These are phyloP conservation scores for Anthopleura sola DNA, from an alignment of 64 coral and sea anemone genomes.

Conservation along the genomic window DNA sequence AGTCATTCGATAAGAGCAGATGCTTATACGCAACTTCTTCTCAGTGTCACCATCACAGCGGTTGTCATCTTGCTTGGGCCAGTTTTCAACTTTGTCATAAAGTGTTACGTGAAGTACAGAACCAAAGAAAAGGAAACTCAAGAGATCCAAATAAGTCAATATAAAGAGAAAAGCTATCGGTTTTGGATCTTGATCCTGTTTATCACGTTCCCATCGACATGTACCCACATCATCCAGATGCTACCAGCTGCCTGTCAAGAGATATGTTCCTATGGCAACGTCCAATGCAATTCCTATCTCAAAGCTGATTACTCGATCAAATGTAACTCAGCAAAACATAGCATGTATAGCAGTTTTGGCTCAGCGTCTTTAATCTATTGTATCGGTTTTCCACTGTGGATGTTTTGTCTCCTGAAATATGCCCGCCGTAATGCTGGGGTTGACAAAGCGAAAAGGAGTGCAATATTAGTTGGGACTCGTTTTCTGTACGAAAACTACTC, in stretches of 20 bases:
- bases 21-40: not conserved
- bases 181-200: not conserved
- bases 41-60: not conserved
- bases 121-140: not conserved
- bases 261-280: not conserved
- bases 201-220: slow-evolving; percentile 18
- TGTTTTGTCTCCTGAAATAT: too few species aligned
- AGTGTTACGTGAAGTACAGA: not conserved
- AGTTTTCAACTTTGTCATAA: not conserved
- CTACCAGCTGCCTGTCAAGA: slow-evolving; percentile 23
- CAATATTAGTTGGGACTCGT: too few species aligned
- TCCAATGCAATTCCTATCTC: not conserved
- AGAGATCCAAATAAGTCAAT: not conserved
- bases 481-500: too few species aligned
- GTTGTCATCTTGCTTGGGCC: not conserved
- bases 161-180: not conserved
- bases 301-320: slow-evolving; percentile 7
- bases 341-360: not conserved
- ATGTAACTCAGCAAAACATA: not conserved
- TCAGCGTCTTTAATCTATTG: not conserved
- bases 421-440: too few species aligned
- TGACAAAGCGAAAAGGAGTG: too few species aligned
- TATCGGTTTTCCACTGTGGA: not conserved
- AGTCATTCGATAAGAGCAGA: not conserved
- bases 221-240: not conserved